A percentile compares a stretch with the other conserved stretches of the same genome.
phyloP scores from a whole-genome alignment of 2,113 vertebrate species.

The Sebastes fasciatus region DNA sequence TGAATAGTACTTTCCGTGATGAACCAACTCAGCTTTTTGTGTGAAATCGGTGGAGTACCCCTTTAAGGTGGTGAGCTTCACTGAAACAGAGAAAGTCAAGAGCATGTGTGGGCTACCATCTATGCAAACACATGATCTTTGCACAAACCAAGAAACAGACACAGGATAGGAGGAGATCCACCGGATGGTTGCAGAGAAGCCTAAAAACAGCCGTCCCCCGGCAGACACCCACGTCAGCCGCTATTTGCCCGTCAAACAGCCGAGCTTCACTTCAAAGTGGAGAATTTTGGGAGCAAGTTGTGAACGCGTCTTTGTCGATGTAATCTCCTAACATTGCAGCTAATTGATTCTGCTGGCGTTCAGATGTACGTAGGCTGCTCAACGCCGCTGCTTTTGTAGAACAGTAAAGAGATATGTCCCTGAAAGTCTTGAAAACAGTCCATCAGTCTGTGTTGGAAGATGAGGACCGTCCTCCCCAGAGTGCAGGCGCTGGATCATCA shows the following conservation, averaged over 20 bases:
- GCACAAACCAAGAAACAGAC: constrained; percentile 11
- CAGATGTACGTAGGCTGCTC: constrained; percentile 40
- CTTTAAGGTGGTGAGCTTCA: not conserved
- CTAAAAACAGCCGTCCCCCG: constrained; percentile 29
- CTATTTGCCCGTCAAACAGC: constrained; percentile 60
- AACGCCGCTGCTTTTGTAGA: constrained; percentile 20
- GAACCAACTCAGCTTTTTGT: not conserved
- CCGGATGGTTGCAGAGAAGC: constrained; percentile 14
- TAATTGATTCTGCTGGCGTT: constrained; percentile 68
- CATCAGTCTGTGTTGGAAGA: constrained; percentile 31
- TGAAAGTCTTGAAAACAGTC: constrained; percentile 50
- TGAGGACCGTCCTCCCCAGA: constrained; percentile 24
- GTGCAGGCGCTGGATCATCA: constrained; percentile 52
- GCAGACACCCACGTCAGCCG: constrained; percentile 33
- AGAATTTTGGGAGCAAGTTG: constrained; percentile 49
- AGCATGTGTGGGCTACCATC: constrained; percentile 21
- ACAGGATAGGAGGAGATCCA: constrained; percentile 28
- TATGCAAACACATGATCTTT: constrained; percentile 27
- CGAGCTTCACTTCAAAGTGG: constrained; percentile 65
- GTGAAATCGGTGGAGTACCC: not conserved
- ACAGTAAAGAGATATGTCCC: constrained; percentile 22
- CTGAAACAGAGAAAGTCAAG: constrained; percentile 1
- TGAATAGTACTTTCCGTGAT: not conserved
- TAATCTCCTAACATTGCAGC: constrained; percentile 50
- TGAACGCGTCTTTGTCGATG: constrained; percentile 51